Evolutionary conservation across 1,140 invertebrate genomes (phyloP), one percentile per base, ranked within the genome.

Genomic region (Bombus ignitus): DNA sequence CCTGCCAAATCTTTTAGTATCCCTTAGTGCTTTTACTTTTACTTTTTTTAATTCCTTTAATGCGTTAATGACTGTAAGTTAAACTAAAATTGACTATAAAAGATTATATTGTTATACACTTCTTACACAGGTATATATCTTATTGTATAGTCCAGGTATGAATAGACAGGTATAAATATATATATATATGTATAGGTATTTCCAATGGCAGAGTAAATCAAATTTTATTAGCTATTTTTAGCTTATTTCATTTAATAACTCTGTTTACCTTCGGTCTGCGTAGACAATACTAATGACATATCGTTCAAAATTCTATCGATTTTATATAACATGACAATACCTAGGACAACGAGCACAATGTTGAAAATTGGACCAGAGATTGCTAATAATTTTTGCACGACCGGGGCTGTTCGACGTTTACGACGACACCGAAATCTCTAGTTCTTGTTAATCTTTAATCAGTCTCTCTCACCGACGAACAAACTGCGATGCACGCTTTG

Each of bases 341-440:
- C 86, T 65, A 53, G 53, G 78, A 10, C 70, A 66, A 70, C 70
- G 68, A 22, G 8, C 12, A 65, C 22, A 28, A 28, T 22, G 81
- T 53, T 66, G 72, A 71, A 81, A 81, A 87, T 87, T 87, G 83
- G 72, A 81, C 73, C 86, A 85, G 86, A 87, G 86, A 87, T 87
- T 87, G 86, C 77, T 88, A 88, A 85, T 88, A 77, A 88, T 88
- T 88, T 78, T 88, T 88, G 77, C 86, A 88, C 39, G n/a, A 81
- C 78, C 25, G 44, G 44, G 35, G 57, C 35, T n/a, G 77, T 84
- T 87, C 86, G 82, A 85, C 83, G 86, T 85, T 87, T 85, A 87
- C 86, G 86, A 87, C 86, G 86, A 87, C 81, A 83, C 71, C 74
- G 68, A 73, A 72, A 74, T 66, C 77, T 47, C 65, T 57, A 37